phyloP scores from a whole-genome alignment of 2,797 vertebrate genomes.

The Clarias platycephalus region DNA sequence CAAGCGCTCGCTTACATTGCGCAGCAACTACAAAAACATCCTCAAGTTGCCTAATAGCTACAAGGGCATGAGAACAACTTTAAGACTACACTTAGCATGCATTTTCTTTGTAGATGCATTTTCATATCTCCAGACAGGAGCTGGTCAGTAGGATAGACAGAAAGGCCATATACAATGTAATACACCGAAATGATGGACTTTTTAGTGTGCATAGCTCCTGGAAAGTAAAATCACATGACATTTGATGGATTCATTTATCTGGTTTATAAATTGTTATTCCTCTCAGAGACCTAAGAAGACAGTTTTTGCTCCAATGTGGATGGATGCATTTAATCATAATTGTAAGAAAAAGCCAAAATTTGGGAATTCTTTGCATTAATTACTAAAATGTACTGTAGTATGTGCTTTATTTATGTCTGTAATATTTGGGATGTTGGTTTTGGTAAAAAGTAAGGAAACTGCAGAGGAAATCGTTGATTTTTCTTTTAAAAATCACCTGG shows the following conservation, averaged over 20 bases:
- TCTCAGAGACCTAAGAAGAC: background rate
- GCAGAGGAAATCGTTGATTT: background rate
- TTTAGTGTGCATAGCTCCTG: background rate
- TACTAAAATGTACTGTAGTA: background rate
- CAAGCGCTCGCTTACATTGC: conserved; percentile 2
- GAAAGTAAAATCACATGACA: background rate
- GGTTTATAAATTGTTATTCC: background rate
- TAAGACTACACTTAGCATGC: conserved; percentile 23
- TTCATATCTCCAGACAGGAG: conserved; percentile 37
- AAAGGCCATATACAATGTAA: conserved; percentile 13
- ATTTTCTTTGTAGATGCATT: conserved; percentile 30
- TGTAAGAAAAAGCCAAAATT: background rate
- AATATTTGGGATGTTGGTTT: background rate
- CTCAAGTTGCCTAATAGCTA: conserved; percentile 30
- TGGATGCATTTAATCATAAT: background rate
- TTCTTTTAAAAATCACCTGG: background rate
- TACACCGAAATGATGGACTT: background rate
- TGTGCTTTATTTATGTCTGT: background rate
- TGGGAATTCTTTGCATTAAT: background rate
- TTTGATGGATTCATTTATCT: background rate
- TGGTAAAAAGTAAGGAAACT: background rate
- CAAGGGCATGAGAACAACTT: conserved; percentile 20
- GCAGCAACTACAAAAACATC: conserved; percentile 38
- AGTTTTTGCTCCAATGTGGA: background rate
- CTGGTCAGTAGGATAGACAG: conserved; percentile 19